phyloP scores from a whole-genome alignment of 1,140 invertebrate genomes.

The Parapsyche elsis region DNA sequence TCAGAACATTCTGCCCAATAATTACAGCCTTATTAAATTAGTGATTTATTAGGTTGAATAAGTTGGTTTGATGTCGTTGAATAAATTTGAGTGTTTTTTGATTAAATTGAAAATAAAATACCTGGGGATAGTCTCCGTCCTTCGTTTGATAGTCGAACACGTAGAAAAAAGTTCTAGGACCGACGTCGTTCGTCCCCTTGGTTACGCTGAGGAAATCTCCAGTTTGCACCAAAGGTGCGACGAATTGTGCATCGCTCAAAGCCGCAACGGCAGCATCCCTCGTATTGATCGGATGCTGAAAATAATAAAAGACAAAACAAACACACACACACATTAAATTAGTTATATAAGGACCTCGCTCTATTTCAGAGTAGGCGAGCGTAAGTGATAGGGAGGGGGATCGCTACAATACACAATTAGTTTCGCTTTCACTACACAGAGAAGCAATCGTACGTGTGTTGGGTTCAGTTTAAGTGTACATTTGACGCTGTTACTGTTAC shows the following conservation, averaged over 20 bases:
- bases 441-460: not conserved
- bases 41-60: too few species aligned
- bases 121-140: conserved; percentile 89
- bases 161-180: conserved; percentile 87
- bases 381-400: too few species aligned
- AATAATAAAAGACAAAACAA: conserved; percentile 19
- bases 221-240: conserved; percentile 85
- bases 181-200: conserved; percentile 65
- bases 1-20: too few species aligned
- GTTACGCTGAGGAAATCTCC: conserved; percentile 78
- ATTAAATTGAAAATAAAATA: too few species aligned
- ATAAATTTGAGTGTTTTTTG: too few species aligned
- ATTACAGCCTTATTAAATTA: too few species aligned
- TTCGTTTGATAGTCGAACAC: conserved; percentile 94
- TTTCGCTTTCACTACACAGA: not conserved
- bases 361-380: too few species aligned
- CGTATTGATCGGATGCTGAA: conserved; percentile 89
- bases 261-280: conserved; percentile 92
- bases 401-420: not conserved
- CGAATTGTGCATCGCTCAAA: conserved; percentile 91
- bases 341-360: too few species aligned
- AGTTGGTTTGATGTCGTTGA: too few species aligned
- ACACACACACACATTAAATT: too few species aligned
- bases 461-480: not conserved
- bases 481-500: not conserved